phyloP scores from a whole-genome alignment of 2,797 vertebrate genomes.

The Melopsittacus undulatus region DNA sequence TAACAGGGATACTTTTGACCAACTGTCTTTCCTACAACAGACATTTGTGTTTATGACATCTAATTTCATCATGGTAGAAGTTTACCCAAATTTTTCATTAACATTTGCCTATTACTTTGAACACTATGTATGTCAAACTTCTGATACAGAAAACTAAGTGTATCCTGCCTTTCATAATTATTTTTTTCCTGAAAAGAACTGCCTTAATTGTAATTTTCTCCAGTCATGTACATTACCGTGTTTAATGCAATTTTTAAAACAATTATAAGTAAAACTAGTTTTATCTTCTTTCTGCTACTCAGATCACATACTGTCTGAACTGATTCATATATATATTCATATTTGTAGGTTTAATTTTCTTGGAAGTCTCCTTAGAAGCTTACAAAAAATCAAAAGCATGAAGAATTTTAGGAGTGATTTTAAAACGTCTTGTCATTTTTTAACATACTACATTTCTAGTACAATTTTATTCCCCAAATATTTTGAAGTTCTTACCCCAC shows the following conservation, averaged over 20 bases:
- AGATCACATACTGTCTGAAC: not conserved
- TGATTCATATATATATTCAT: no score
- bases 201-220: not conserved
- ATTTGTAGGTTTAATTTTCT: not conserved
- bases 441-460: not conserved
- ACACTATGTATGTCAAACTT: not conserved
- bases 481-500: not conserved
- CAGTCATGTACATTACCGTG: not conserved
- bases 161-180: not conserved
- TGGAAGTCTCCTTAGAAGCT: not conserved
- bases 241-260: not conserved
- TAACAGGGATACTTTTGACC: not conserved
- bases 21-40: not conserved
- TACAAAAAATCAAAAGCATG: not conserved
- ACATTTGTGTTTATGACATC: not conserved
- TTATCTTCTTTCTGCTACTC: not conserved
- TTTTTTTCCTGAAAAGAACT: not conserved
- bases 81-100: not conserved
- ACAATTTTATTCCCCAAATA: not conserved
- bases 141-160: not conserved
- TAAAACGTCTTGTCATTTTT: not conserved
- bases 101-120: not conserved
- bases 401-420: not conserved
- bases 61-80: not conserved
- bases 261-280: not conserved